Conservation (phyloP, 2,888 invertebrate species). For the Eristalis arbustorum region DNA sequence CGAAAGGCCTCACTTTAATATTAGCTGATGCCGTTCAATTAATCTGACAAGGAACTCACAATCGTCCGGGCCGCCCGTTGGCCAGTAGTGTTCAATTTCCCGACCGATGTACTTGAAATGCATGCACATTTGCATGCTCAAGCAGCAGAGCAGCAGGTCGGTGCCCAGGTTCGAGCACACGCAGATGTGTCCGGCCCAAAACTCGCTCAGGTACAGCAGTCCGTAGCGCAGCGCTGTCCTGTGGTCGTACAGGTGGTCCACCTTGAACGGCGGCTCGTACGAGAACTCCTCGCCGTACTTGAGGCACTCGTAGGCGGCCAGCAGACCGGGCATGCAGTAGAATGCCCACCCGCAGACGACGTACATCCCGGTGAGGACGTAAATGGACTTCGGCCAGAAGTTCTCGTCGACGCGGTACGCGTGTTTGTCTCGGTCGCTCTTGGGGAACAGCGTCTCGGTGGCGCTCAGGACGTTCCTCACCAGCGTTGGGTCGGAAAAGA, state of each 20-base stretch:
- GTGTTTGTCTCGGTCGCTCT: conserved; percentile 32
- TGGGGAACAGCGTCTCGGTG: conserved; percentile 41
- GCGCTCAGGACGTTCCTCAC: conserved; percentile 28
- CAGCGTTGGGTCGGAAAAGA: conserved; percentile 2
- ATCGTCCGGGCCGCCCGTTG: conserved; percentile 67
- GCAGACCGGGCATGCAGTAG: conserved; percentile 44
- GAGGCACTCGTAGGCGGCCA: conserved; percentile 33
- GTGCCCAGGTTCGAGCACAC: conserved; percentile 46
- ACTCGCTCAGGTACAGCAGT: conserved; percentile 44
- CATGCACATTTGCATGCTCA: conserved; percentile 74
- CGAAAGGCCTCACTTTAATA: conserved; percentile 69
- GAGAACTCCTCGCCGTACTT: conserved; percentile 24
- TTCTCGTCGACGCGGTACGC: conserved; percentile 46
- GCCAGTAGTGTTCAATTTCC: conserved; percentile 71
- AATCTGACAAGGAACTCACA: conserved; percentile 67
- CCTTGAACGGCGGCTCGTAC: conserved; percentile 55
- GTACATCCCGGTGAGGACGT: conserved; percentile 20
- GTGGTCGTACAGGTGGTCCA: conserved; percentile 47
- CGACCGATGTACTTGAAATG: conserved; percentile 73
- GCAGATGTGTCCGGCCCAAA: conserved; percentile 49
- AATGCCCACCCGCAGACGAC: conserved; percentile 25
- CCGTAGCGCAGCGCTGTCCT: conserved; percentile 10
- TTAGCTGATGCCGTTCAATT: conserved; percentile 71
- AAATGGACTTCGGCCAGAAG: conserved; percentile 33
- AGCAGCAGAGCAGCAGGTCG: conserved; percentile 55